Conservation (phyloP, 2,888 invertebrate species). For the Crioceris asparagi region DNA sequence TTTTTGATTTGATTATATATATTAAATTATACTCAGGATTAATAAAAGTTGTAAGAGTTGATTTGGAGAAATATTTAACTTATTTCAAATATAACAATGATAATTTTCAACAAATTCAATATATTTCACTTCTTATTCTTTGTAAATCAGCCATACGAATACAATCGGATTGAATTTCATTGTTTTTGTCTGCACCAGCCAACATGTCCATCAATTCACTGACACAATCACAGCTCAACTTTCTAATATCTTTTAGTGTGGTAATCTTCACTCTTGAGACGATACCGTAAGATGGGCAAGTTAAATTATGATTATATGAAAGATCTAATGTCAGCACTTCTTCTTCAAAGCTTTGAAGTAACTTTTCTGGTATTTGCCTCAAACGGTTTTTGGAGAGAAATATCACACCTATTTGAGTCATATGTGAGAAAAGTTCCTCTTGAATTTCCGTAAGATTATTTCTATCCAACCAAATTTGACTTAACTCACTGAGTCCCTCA, state of each 20-base stretch:
- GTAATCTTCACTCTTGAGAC: constrained; percentile 15
- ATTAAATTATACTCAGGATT: no score
- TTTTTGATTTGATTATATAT: no score
- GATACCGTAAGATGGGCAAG: constrained; percentile 17
- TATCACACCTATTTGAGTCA: constrained; percentile 16
- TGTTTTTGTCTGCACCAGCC: constrained; percentile 4
- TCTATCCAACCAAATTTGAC: constrained; percentile 24
- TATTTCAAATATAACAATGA: no score
- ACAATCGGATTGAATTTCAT: constrained; percentile 16
- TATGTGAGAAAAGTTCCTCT: constrained; percentile 15
- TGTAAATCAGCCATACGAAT: no score
- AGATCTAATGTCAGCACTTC: constrained; percentile 16
- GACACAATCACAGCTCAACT: constrained; percentile 17
- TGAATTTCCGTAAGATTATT: constrained; percentile 21
- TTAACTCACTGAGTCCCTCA: constrained; percentile 16
- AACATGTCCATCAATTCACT: constrained; percentile 7
- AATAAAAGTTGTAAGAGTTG: no score
- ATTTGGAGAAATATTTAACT: no score
- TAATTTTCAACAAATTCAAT: no score
- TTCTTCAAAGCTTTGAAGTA: constrained; percentile 11
- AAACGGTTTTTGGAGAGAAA: constrained; percentile 18
- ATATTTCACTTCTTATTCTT: no score
- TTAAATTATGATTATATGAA: constrained; percentile 16
- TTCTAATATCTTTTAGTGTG: constrained; percentile 10
- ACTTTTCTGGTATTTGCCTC: constrained; percentile 10